Conservation (phyloP, 1,140 invertebrate genomes). For the Spodoptera frugiperda region DNA sequence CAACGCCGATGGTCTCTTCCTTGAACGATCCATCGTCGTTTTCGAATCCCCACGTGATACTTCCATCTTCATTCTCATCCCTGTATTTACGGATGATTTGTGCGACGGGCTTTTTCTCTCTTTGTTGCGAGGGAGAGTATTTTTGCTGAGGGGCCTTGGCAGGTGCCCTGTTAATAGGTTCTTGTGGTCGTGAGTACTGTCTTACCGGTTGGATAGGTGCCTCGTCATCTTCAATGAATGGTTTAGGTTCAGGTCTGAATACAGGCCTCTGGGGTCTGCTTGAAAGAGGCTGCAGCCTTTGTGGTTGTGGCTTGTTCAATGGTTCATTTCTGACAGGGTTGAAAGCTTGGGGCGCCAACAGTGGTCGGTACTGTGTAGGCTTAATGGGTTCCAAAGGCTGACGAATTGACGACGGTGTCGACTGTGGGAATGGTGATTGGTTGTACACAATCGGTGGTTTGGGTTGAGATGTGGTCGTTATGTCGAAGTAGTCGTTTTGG, state of each 20-base stretch:
- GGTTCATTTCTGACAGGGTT: conserved; percentile 73
- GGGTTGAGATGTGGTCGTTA: conserved; percentile 81
- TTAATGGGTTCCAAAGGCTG: conserved; percentile 72
- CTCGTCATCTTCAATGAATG: conserved; percentile 75
- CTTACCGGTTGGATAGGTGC: conserved; percentile 78
- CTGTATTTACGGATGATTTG: conserved; percentile 91
- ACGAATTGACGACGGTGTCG: conserved; percentile 66
- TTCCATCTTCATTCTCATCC: conserved; percentile 93
- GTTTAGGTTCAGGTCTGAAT: conserved; percentile 82
- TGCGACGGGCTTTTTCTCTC: conserved; percentile 89
- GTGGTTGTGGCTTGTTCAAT: conserved; percentile 73
- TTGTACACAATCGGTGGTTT: conserved; percentile 78
- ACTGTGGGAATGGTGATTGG: conserved; percentile 73
- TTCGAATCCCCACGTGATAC: conserved; percentile 94
- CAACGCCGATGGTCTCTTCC: conserved; percentile 92
- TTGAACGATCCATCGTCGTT: conserved; percentile 93
- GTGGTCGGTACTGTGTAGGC: conserved; percentile 75
- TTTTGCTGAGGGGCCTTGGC: conserved; percentile 76
- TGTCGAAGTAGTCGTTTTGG: conserved; percentile 81
- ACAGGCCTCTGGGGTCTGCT: conserved; percentile 82
- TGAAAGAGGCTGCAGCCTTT: conserved; percentile 79
- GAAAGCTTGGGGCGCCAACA: conserved; percentile 72
- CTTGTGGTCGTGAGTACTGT: conserved; percentile 80
- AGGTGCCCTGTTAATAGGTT: conserved; percentile 79
- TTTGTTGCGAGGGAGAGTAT: conserved; percentile 68